A percentile compares a stretch with the other conserved stretches of the same genome.
Conservation (phyloP, 2,113 vertebrate species). For the Hylia prasina region DNA sequence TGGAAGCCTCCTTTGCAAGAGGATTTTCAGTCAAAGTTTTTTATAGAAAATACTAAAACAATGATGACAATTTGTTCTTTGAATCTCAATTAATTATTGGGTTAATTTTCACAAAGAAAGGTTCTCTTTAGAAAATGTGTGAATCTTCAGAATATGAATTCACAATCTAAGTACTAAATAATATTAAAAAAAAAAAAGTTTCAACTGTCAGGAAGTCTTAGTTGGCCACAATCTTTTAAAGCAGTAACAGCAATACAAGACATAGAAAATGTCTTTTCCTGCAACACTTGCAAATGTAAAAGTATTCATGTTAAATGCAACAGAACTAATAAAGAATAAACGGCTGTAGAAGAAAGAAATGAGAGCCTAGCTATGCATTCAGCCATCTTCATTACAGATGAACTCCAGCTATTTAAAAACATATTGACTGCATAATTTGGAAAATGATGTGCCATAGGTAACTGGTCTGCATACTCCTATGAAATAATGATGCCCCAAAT, state of each 20-base stretch:
- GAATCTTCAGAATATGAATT: neutral
- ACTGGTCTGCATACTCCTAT: conserved; percentile 16
- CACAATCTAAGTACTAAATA: conserved; percentile 26
- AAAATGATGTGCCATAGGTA: neutral
- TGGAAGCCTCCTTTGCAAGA: conserved; percentile 23
- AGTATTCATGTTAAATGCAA: conserved; percentile 25
- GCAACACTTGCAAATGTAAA: neutral
- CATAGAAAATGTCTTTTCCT: conserved; percentile 12
- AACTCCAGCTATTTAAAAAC: conserved; percentile 27
- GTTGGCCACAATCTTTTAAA: neutral
- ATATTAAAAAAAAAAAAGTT: neutral
- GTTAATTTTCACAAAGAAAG: neutral
- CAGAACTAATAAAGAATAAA: conserved; percentile 19
- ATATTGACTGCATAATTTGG: neutral
- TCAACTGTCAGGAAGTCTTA: conserved; percentile 1
- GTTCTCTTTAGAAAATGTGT: neutral
- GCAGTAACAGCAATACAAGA: conserved; percentile 13
- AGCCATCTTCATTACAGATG: neutral
- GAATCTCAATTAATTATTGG: conserved; percentile 2
- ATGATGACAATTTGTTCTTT: neutral
- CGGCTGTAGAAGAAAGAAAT: neutral
- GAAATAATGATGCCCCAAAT: neutral
- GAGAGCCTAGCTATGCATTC: neutral
- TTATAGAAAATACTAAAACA: conserved; percentile 24
- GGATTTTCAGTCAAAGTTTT: conserved; percentile 16